Evolutionary conservation across 2,888 invertebrate species (phyloP).

Genomic region (Calameuta filiformis): DNA sequence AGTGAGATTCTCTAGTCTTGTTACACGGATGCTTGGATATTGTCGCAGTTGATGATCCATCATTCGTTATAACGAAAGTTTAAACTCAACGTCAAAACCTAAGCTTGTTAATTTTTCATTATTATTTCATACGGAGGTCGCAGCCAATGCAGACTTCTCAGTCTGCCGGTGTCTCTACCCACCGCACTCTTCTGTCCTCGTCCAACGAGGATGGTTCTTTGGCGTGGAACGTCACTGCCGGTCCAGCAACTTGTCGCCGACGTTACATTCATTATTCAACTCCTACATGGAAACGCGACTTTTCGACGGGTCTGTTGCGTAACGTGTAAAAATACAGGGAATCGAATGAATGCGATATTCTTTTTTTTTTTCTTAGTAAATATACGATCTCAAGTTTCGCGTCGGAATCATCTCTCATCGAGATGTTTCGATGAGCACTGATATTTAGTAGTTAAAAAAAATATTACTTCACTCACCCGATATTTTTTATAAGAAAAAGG

Average conservation of each 20-base stretch:
- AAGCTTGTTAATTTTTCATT: conserved; percentile 58
- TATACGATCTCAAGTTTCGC: too few species aligned
- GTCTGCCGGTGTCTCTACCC: background rate
- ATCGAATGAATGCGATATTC: too few species aligned
- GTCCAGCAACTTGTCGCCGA: conserved; percentile 48
- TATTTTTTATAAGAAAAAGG: too few species aligned
- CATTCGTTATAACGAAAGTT: conserved; percentile 54
- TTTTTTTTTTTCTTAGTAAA: too few species aligned
- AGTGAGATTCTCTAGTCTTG: too few species aligned
- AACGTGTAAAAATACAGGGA: too few species aligned
- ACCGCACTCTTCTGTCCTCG: conserved; percentile 29
- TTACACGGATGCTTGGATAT: too few species aligned
- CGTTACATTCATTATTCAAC: conserved; percentile 56
- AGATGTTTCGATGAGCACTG: too few species aligned
- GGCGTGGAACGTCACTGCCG: conserved; percentile 28
- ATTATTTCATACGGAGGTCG: conserved; percentile 37
- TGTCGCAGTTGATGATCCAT: conserved; percentile 43
- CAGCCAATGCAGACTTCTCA: background rate
- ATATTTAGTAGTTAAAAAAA: too few species aligned
- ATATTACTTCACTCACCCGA: too few species aligned
- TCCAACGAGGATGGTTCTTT: conserved; percentile 14
- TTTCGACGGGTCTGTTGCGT: conserved; percentile 32
- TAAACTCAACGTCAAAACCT: conserved; percentile 54
- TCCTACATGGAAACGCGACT: conserved; percentile 40
- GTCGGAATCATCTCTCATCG: too few species aligned